A percentile compares a stretch with the other conserved stretches of the same genome.
Conservation (phyloP, 2,797 vertebrate genomes). For the Forpus xanthops region DNA sequence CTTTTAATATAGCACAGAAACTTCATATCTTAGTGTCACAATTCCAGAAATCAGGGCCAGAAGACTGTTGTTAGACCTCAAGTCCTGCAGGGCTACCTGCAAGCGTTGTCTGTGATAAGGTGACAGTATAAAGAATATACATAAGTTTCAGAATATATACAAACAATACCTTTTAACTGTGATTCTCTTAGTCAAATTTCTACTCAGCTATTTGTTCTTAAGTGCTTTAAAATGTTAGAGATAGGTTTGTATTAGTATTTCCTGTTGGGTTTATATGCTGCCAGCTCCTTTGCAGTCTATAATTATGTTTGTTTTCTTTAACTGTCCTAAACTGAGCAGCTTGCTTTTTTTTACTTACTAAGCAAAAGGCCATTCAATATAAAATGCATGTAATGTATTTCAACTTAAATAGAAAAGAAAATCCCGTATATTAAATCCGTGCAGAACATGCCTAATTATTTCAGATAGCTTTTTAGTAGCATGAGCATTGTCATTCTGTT, state of each 20-base stretch:
- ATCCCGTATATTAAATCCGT: background rate
- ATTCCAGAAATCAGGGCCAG: background rate
- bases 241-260: background rate
- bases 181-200: background rate
- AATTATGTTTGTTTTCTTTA: background rate
- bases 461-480: background rate
- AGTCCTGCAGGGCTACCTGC: background rate
- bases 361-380: background rate
- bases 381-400: background rate
- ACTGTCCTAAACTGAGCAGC: background rate
- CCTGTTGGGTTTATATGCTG: background rate
- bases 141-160: background rate
- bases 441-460: background rate
- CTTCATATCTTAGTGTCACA: background rate
- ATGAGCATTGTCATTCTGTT: slow-evolving; percentile 18
- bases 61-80: background rate
- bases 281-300: background rate
- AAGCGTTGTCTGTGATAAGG: background rate
- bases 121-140: background rate
- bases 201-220: background rate
- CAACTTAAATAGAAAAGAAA: background rate
- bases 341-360: background rate
- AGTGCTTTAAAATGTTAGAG: background rate
- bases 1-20: background rate
- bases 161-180: background rate